These are phyloP conservation scores for Pleuronectes platessa DNA, from an alignment of 2,113 vertebrate genomes.

Conservation along the genomic window DNA sequence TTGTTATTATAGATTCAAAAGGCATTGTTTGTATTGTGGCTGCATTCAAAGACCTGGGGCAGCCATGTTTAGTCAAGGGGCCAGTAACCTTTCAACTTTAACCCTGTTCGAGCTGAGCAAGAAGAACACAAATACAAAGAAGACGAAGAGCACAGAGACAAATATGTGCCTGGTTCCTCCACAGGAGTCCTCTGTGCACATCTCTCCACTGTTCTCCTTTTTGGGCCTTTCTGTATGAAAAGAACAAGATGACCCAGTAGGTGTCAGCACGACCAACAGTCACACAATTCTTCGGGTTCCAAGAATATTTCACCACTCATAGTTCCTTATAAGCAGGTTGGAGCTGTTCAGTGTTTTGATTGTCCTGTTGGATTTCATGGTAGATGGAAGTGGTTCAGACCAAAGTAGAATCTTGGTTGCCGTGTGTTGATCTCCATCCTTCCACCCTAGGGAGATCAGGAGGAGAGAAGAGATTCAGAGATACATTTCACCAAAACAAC, in stretches of 20 bases:
- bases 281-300: slow-evolving; percentile 14
- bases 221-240: slow-evolving; percentile 48
- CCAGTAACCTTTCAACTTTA: slow-evolving; percentile 42
- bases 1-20: slow-evolving; percentile 14
- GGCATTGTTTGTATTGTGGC: slow-evolving; percentile 38
- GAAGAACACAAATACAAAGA: slow-evolving; percentile 20
- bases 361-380: slow-evolving; percentile 56
- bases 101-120: slow-evolving; percentile 25
- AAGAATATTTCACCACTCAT: slow-evolving; percentile 11
- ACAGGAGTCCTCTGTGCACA: slow-evolving; percentile 21
- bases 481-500: slow-evolving; percentile 3
- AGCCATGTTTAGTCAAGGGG: slow-evolving; percentile 21
- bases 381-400: slow-evolving; percentile 25
- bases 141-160: slow-evolving; percentile 2
- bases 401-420: slow-evolving; percentile 34
- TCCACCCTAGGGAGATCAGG: background rate
- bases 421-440: slow-evolving; percentile 48
- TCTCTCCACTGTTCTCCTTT: slow-evolving; percentile 52
- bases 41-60: slow-evolving; percentile 22
- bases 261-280: slow-evolving; percentile 39
- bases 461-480: slow-evolving; percentile 32
- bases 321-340: slow-evolving; percentile 59
- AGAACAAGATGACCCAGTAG: slow-evolving; percentile 51
- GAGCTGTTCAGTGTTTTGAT: slow-evolving; percentile 14
- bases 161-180: slow-evolving; percentile 35